Evolutionary conservation across 2,113 vertebrate species (phyloP), one percentile per base, ranked within the genome.

Genomic region (Pycnonotus jocosus): DNA sequence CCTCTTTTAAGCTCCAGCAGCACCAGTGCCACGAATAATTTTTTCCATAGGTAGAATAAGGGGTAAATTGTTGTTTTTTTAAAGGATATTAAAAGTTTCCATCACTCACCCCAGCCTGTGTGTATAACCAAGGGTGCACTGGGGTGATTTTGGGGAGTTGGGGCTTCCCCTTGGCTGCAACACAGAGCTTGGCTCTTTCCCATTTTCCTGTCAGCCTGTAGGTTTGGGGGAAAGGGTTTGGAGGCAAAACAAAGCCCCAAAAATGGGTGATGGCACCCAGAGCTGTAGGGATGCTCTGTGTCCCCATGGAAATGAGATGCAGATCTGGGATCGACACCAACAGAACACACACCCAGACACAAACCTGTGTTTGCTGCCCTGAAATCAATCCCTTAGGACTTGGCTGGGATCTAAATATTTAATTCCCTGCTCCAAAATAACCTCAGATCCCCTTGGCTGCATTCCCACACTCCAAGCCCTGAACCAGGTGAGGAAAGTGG

Each of bases 301-400:
- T 37, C 10, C 22, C 40, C 27, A 1, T 1, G 7, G 23, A 50
- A 69, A 50, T 0, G 5, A 51, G 54, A 23, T 10, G 42, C 27
- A 42, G 42, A 14, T 7, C 57, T 3, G 1, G 10, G 38, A 53
- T 24, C 47, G 42, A 4, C 33, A 12, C 4, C 4, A 25, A 14
- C 2, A 13, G 3, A 58, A 51, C 66, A 56, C 33, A 50, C 70
- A 80, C 24, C 0, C 47, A 38, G 81, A 15, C 58, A 78, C 6
- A 24, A 28, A 48, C 19, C 23, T 0, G 0, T 0, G 0, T 23
- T 61, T 73, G n/a, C 79, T 61, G 27, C 54, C 54, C 74, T 35
- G n/a, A 66, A 51, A 76, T 76, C 48, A 11, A 27, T 10, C 44
- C 61, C 53, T 31, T 6, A 23, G 45, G 45, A 48, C 18, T 28